Evolutionary conservation across 1,140 invertebrate species (phyloP).

Genomic region (Andrena cerasifolii): DNA sequence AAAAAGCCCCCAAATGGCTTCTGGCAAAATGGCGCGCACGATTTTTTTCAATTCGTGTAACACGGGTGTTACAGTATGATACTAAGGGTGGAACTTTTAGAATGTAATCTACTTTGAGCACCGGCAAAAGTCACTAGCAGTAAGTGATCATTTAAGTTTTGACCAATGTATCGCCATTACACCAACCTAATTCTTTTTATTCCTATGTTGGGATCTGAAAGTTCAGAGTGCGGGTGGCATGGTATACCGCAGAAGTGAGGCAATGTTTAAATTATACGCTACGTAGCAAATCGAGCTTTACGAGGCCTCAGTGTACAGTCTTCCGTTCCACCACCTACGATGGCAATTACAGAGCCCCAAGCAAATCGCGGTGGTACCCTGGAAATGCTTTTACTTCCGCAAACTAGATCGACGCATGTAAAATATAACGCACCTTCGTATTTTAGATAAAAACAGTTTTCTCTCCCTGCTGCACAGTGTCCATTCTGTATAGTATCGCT

Average conservation of each 20-base stretch:
- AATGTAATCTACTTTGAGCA: no score
- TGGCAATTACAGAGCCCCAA: constrained; percentile 65
- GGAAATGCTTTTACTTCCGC: constrained; percentile 56
- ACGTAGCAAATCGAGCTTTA: constrained; percentile 68
- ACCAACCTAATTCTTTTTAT: neutral
- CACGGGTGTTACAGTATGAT: no score
- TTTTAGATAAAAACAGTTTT: neutral
- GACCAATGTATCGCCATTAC: neutral
- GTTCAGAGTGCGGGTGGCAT: constrained; percentile 62
- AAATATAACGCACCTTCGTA: constrained; percentile 36
- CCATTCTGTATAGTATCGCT: neutral
- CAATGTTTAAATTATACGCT: constrained; percentile 77
- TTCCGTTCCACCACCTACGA: constrained; percentile 67
- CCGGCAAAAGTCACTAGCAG: no score
- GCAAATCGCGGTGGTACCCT: constrained; percentile 49
- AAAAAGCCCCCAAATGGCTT: no score
- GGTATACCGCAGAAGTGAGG: constrained; percentile 64
- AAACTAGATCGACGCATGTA: constrained; percentile 31
- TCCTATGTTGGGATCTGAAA: neutral
- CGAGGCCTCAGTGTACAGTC: constrained; percentile 61
- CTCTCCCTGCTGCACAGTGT: neutral
- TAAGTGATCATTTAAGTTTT: neutral
- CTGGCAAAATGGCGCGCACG: no score
- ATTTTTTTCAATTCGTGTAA: no score
- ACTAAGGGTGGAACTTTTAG: no score